Percentiles rank a stretch among this genome's conserved stretches.
Conservation (phyloP, 2,888 invertebrate genomes). For the Chloroclystis v-ata region DNA sequence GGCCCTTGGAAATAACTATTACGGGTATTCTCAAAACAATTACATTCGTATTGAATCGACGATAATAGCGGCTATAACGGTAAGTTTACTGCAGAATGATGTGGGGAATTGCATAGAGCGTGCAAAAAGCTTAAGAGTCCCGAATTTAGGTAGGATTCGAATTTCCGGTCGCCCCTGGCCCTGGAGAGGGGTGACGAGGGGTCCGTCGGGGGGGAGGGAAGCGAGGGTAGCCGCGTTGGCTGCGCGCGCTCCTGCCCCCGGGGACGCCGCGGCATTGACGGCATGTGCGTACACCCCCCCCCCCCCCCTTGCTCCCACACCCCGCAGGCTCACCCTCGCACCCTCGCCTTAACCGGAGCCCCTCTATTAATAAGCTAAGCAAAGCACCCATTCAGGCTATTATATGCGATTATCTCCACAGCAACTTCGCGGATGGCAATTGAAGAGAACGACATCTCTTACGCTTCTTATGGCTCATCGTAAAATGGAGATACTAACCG, state of each 20-base stretch:
- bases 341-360: slow-evolving; percentile 38
- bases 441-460: slow-evolving; percentile 1
- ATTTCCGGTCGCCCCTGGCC: slow-evolving; percentile 62
- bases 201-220: slow-evolving; percentile 35
- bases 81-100: slow-evolving; percentile 16
- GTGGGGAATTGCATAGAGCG: slow-evolving; percentile 19
- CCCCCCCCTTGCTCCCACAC: slow-evolving; percentile 31
- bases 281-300: slow-evolving; percentile 46
- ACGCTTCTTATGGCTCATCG: not conserved
- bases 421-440: slow-evolving; percentile 37
- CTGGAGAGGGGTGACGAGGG: slow-evolving; percentile 56
- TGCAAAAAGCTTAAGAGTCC: slow-evolving; percentile 31
- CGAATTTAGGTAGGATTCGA: slow-evolving; percentile 55
- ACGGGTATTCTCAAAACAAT: not conserved
- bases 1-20: not conserved
- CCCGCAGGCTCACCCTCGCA: slow-evolving; percentile 27
- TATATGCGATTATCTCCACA: slow-evolving; percentile 52
- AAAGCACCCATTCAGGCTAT: slow-evolving; percentile 56
- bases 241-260: slow-evolving; percentile 36
- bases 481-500: slow-evolving; percentile 62
- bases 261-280: slow-evolving; percentile 52
- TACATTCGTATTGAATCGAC: not conserved
- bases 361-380: slow-evolving; percentile 55
- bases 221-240: slow-evolving; percentile 51
- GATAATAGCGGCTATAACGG: slow-evolving; percentile 11